These are phyloP conservation scores for Misgurnus mizolepis DNA, from an alignment of 2,113 vertebrate genomes.

Conservation along the genomic window DNA sequence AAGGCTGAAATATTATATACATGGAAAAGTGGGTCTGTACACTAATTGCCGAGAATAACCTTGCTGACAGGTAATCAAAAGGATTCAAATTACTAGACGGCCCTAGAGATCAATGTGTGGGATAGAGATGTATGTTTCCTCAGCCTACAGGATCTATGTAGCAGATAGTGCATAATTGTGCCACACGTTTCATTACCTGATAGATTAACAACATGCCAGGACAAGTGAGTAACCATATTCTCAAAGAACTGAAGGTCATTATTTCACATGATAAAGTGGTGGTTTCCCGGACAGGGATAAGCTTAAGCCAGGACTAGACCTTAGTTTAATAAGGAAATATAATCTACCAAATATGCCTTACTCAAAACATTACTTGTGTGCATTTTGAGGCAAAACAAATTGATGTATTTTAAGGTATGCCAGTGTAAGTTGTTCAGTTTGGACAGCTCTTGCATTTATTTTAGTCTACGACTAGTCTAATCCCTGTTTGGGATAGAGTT, in stretches of 20 bases:
- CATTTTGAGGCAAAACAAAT: no score
- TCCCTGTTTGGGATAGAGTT: no score
- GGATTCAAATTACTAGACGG: conserved; percentile 36
- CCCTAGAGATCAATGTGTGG: not conserved
- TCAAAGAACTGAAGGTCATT: not conserved
- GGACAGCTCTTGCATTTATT: no score
- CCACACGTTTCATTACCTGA: conserved; percentile 50
- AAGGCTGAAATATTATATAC: not conserved
- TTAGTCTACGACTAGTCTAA: no score
- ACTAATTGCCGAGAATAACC: conserved; percentile 1
- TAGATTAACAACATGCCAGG: conserved; percentile 41
- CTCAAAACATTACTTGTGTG: no score
- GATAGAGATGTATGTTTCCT: not conserved
- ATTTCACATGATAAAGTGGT: not conserved
- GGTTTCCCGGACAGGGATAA: no score
- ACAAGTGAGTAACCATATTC: conserved; percentile 45
- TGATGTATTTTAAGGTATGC: no score
- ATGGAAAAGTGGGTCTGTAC: not conserved
- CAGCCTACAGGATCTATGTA: not conserved
- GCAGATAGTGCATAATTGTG: conserved; percentile 50
- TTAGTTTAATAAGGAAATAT: no score
- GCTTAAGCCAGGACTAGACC: no score
- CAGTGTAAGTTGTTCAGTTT: no score
- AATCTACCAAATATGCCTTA: no score
- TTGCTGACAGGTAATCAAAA: conserved; percentile 4